A percentile compares a stretch with the other conserved stretches of the same genome.
Evolutionary conservation across 2,113 vertebrate species (phyloP).

Genomic region (Micronisus gabar): DNA sequence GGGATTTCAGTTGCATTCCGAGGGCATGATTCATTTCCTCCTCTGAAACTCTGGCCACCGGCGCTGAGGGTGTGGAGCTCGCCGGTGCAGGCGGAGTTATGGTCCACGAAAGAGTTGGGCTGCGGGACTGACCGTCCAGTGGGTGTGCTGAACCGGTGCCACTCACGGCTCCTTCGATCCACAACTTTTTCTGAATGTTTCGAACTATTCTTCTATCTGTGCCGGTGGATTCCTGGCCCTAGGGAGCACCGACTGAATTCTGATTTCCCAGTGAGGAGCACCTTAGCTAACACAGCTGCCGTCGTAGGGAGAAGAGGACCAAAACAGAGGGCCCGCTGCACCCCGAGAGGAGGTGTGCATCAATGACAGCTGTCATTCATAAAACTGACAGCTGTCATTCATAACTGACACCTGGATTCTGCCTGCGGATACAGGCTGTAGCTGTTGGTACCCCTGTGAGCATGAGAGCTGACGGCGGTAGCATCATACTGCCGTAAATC

Average conservation of each 20-base stretch:
- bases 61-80: not conserved
- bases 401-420: not conserved
- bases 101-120: not conserved
- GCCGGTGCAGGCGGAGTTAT: not conserved
- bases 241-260: not conserved
- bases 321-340: not conserved
- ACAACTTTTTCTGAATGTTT: not conserved
- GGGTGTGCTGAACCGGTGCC: not conserved
- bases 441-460: not conserved
- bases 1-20: conserved; percentile 25
- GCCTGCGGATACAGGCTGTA: not conserved
- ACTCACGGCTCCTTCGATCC: not conserved
- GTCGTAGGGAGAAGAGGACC: not conserved
- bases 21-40: conserved; percentile 42
- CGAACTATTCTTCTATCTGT: not conserved
- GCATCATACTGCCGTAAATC: too few species aligned
- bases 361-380: not conserved
- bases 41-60: not conserved
- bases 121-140: not conserved
- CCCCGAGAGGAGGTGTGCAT: not conserved
- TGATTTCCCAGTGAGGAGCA: not conserved
- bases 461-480: not conserved
- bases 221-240: not conserved
- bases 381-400: not conserved
- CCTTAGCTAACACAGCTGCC: not conserved